Evolutionary conservation across 2,797 vertebrate species (phyloP).

Genomic region (Phyllotis vaccarum): DNA sequence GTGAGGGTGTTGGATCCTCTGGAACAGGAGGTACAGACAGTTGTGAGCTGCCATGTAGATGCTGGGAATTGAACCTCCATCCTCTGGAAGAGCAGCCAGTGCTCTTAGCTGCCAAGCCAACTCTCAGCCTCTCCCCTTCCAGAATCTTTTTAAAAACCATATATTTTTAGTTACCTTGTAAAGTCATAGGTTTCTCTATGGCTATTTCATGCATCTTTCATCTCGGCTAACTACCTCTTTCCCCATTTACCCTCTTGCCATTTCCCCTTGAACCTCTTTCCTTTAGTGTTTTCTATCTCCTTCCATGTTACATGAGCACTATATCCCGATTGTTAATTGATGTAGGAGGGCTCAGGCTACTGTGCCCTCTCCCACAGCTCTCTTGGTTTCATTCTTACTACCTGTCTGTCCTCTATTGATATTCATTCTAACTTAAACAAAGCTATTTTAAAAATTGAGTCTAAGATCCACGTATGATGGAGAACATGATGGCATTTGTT

Average conservation of each 20-base stretch:
- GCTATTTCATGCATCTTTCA: neutral
- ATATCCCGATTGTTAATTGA: no score
- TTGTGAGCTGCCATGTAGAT: no score
- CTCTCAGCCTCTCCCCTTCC: no score
- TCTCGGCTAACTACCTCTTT: neutral
- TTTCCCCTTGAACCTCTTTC: neutral
- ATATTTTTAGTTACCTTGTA: neutral
- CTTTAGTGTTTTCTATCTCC: neutral
- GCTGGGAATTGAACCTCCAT: no score
- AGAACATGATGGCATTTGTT: neutral
- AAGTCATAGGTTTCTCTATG: neutral
- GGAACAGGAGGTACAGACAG: no score
- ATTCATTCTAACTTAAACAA: neutral
- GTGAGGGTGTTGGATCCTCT: no score
- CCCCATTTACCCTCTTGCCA: neutral
- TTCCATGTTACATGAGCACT: neutral
- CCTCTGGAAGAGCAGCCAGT: no score
- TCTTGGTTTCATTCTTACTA: neutral
- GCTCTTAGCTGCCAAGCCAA: no score
- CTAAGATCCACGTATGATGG: neutral
- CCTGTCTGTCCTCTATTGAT: neutral
- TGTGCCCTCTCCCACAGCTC: neutral
- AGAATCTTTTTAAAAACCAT: neutral
- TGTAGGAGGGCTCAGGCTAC: no score
- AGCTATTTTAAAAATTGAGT: neutral